Evolutionary conservation across 2,888 invertebrate genomes (phyloP), one percentile per base, ranked within the genome.

Genomic region (Bugulina stolonifera): DNA sequence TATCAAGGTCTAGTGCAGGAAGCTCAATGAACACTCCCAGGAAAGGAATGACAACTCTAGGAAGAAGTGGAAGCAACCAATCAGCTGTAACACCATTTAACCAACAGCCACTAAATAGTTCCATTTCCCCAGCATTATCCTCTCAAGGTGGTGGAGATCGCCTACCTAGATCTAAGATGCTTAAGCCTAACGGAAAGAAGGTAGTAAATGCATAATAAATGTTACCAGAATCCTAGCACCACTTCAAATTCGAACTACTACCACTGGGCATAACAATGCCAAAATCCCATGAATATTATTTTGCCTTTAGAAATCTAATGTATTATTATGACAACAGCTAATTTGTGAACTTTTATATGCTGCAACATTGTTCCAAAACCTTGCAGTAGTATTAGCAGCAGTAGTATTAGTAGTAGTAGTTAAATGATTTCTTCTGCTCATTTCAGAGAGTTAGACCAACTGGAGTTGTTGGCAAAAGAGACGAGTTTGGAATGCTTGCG

Each of bases 121-220:
- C 64, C 10, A 18, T 32, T 3, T 64, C 32, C 27, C 32, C 64
- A 18, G 64, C 64, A 25, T 14, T 64, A 32, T 64, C 64, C 5
- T 64, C 64, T 32, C 64, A 64, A n/a, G n/a, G 25, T n/a, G 32
- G 64, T 27, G 23, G 57, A 14, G 64, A 64, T 10, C 22, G 64
- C 3, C 64, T 64, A 14, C 64, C 64, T 25, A 22, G 64, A 34
- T 64, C 64, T 18, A 64, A n/a, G 64, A 64, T 64, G 64, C 5
- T 64, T 14, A 64, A 64, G 18, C 10, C 18, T 18, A 43, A 43
- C 43, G 18, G 43, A 10, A 43, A 43, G 18, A 43, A 43, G 43
- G 43, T 43, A 43, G 18, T 43, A n/a, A n/a, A n/a, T n/a, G n/a
- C n/a, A n/a, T n/a, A n/a, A n/a, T n/a, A n/a, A n/a, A n/a, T n/a